phyloP scores from a whole-genome alignment of 2,113 vertebrate genomes.

The Syrmaticus mikado region DNA sequence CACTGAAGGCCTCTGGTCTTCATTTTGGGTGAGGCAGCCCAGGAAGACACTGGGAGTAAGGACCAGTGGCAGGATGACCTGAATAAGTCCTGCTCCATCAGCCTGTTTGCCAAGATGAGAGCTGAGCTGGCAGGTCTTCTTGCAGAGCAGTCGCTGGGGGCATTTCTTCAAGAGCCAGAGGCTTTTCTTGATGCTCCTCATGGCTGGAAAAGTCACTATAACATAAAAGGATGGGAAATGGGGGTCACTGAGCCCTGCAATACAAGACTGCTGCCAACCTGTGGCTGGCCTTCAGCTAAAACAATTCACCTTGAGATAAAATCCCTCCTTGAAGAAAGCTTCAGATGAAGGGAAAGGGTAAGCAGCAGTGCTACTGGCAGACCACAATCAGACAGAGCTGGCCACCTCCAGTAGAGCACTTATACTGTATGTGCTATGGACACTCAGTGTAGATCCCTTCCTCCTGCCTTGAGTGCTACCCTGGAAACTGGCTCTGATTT shows the following conservation, averaged over 20 bases:
- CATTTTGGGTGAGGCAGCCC: not conserved
- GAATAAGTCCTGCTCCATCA: not conserved
- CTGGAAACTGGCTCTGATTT: not conserved
- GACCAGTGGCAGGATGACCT: not conserved
- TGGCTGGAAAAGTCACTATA: not conserved
- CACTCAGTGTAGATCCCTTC: not conserved
- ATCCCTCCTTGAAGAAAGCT: not conserved
- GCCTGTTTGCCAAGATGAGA: not conserved
- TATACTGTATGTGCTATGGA: accelerated
- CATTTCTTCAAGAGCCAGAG: not conserved
- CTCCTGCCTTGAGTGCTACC: not conserved
- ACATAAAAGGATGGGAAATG: not conserved
- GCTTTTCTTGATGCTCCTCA: not conserved
- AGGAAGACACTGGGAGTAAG: not conserved
- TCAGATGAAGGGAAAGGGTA: not conserved
- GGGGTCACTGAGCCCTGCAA: accelerated
- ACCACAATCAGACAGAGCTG: not conserved
- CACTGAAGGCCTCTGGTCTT: not conserved
- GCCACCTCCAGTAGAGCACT: not conserved
- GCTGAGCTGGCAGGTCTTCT: not conserved
- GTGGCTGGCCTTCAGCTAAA: not conserved
- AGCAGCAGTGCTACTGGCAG: not conserved
- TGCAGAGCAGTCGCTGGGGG: not conserved
- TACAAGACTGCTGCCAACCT: constrained; percentile 39
- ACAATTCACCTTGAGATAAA: not conserved